These are phyloP conservation scores for Sthenelais limicola DNA, from an alignment of 2,888 invertebrate genomes.

Conservation along the genomic window DNA sequence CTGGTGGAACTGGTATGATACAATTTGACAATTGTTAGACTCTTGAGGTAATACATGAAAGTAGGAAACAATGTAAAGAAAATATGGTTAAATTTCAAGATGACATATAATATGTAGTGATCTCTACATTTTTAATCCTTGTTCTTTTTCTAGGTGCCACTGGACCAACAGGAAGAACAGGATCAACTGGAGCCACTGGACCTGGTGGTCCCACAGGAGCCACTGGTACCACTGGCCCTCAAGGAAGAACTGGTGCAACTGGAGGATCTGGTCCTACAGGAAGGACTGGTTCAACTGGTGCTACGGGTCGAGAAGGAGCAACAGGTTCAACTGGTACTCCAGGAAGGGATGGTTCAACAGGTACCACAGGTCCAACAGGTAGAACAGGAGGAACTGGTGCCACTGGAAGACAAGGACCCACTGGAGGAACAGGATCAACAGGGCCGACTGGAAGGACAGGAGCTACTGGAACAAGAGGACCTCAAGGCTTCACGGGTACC, in stretches of 20 bases:
- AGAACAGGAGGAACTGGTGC: constrained; percentile 40
- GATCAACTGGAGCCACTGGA: constrained; percentile 36
- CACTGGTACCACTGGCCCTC: constrained; percentile 42
- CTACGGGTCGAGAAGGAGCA: constrained; percentile 41
- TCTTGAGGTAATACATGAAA: not conserved
- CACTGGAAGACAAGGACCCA: constrained; percentile 40
- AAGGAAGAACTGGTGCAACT: constrained; percentile 32
- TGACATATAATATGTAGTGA: too few species aligned
- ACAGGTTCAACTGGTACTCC: constrained; percentile 34
- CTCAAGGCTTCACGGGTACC: constrained; percentile 44
- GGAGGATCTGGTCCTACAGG: constrained; percentile 46
- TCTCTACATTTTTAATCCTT: too few species aligned
- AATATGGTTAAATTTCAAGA: too few species aligned
- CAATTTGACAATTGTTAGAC: too few species aligned
- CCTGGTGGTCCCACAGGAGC: constrained; percentile 29
- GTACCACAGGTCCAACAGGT: constrained; percentile 38
- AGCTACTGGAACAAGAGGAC: constrained; percentile 56
- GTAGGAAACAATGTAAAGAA: too few species aligned
- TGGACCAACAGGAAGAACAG: constrained; percentile 42
- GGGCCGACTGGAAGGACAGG: constrained; percentile 44
- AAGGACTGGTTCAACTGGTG: constrained; percentile 42
- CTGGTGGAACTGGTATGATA: constrained; percentile 44
- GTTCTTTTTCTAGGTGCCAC: too few species aligned
- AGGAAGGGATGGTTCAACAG: constrained; percentile 17
- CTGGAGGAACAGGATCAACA: constrained; percentile 41